Evolutionary conservation across 2,888 invertebrate genomes (phyloP).

Genomic region (Eulithis testata): DNA sequence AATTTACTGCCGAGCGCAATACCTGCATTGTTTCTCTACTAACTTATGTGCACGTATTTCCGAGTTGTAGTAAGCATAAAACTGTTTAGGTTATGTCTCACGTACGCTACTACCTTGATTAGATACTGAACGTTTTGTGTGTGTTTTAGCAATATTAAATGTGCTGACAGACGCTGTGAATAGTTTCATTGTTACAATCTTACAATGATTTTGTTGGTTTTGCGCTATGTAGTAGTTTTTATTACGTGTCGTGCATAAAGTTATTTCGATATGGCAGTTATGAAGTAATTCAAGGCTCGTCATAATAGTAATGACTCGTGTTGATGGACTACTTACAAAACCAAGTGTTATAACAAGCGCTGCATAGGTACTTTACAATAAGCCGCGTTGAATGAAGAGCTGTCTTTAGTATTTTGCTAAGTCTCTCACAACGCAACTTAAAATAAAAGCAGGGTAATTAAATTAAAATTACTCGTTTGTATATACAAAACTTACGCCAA

Average conservation of each 20-base stretch:
- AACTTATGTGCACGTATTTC: constrained; percentile 44
- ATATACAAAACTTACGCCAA: no score
- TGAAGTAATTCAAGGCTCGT: no score
- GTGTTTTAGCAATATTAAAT: constrained; percentile 7
- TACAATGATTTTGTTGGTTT: neutral
- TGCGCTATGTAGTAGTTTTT: neutral
- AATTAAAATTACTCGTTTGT: no score
- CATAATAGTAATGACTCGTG: no score
- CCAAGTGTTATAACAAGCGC: no score
- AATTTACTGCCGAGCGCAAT: constrained; percentile 45
- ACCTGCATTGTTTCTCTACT: constrained; percentile 64
- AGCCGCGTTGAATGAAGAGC: no score
- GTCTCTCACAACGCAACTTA: no score
- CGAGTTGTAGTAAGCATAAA: constrained; percentile 36
- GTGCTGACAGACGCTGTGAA: neutral
- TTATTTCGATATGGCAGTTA: neutral
- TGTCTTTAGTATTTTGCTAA: no score
- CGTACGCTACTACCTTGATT: constrained; percentile 27
- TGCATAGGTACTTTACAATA: no score
- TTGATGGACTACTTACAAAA: no score
- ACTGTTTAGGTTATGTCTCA: constrained; percentile 39
- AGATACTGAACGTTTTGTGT: constrained; percentile 15
- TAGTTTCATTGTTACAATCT: neutral
- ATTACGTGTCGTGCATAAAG: neutral
- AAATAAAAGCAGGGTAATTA: no score